Evolutionary conservation across 2,888 invertebrate species (phyloP).

Genomic region (Dorcus parallelipipedus): DNA sequence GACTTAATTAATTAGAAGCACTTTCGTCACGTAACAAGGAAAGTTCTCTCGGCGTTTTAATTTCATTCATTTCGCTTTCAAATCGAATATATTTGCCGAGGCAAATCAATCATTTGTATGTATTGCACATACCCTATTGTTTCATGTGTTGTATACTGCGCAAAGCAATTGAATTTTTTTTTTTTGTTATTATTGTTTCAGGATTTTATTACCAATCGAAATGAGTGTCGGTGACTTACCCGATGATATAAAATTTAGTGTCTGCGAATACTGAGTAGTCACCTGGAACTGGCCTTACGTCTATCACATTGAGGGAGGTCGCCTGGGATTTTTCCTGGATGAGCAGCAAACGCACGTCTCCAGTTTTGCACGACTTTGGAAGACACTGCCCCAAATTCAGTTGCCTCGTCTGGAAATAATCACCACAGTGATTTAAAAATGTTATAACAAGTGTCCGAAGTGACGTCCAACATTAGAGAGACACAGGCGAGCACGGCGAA

Average conservation of each 20-base stretch:
- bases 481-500: no score
- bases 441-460: no score
- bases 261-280: constrained; percentile 62
- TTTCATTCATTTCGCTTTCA: no score
- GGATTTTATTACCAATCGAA: background rate
- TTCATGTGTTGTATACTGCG: background rate
- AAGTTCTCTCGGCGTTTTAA: no score
- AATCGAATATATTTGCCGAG: no score
- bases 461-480: no score
- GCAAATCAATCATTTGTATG: no score
- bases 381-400: constrained; percentile 73
- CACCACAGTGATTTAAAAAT: no score
- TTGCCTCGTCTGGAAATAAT: constrained; percentile 57
- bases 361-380: constrained; percentile 62
- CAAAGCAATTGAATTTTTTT: background rate
- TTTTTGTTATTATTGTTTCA: background rate
- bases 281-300: constrained; percentile 68
- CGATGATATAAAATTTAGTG: constrained; percentile 63
- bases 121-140: no score
- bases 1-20: no score
- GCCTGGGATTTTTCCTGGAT: constrained; percentile 39
- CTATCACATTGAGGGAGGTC: constrained; percentile 53
- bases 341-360: constrained; percentile 52
- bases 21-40: no score
- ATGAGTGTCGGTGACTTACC: constrained; percentile 50